phyloP scores from a whole-genome alignment of 1,140 invertebrate species.

The Aphis gossypii region DNA sequence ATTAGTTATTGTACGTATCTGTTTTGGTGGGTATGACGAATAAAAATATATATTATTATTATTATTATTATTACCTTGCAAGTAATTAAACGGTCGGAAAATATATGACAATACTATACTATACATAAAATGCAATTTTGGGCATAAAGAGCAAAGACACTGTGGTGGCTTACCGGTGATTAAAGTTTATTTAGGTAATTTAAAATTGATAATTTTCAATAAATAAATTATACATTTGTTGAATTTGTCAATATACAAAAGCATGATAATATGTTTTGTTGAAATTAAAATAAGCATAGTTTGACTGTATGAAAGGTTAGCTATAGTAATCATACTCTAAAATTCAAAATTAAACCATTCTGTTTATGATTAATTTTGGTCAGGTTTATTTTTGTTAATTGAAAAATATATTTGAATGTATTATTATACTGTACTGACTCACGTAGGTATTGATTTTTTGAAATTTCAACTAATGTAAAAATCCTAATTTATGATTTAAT shows the following conservation, averaged over 20 bases:
- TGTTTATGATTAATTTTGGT: no score
- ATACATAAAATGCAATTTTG: not conserved
- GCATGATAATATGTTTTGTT: no score
- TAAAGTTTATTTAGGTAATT: no score
- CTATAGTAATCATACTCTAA: no score
- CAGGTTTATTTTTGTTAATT: no score
- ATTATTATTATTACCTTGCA: not conserved
- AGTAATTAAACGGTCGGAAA: not conserved
- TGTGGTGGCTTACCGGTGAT: not conserved
- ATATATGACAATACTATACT: not conserved
- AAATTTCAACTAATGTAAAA: not conserved
- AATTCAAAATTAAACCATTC: no score
- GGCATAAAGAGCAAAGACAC: not conserved
- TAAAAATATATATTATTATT: not conserved
- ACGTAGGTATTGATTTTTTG: no score
- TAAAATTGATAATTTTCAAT: not conserved
- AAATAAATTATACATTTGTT: not conserved
- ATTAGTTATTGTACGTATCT: not conserved
- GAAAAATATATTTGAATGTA: no score
- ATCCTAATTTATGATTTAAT: not conserved
- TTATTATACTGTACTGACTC: no score
- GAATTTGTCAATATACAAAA: no score
- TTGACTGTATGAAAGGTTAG: no score
- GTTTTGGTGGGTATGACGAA: not conserved
- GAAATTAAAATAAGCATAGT: no score